Conservation (phyloP, 2,888 invertebrate genomes). For the Epistrophe eligans region DNA sequence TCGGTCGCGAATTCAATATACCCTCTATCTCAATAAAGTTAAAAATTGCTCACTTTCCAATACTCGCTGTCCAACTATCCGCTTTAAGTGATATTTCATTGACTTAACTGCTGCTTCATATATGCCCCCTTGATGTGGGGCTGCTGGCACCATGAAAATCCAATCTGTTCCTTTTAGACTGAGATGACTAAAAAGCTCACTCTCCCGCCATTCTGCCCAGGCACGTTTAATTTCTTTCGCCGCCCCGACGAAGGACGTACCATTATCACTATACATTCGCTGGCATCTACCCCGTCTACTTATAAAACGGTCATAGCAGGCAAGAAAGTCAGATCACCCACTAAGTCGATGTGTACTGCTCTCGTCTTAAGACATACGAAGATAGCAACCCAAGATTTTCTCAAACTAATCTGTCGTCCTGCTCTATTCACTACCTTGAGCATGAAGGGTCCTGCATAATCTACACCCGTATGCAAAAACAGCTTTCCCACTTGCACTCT, state of each 20-base stretch:
- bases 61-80: background rate
- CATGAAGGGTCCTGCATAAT: too few relatives aligned
- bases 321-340: too few relatives aligned
- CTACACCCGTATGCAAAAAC: too few relatives aligned
- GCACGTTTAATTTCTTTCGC: slow-evolving; percentile 10
- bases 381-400: too few relatives aligned
- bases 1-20: too few relatives aligned
- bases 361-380: too few relatives aligned
- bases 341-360: too few relatives aligned
- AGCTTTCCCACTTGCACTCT: too few relatives aligned
- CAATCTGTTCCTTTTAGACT: slow-evolving; percentile 36
- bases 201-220: slow-evolving; percentile 4
- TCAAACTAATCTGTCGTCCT: too few relatives aligned
- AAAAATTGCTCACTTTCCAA: slow-evolving; percentile 21
- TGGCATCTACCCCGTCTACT: slow-evolving; percentile 24
- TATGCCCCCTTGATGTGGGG: slow-evolving; percentile 64
- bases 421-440: too few relatives aligned
- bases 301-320: background rate
- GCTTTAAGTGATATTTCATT: slow-evolving; percentile 21
- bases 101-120: slow-evolving; percentile 64
- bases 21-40: too few relatives aligned
- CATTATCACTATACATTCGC: slow-evolving; percentile 47
- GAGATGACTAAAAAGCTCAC: background rate
- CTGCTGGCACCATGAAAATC: slow-evolving; percentile 33
- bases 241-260: slow-evolving; percentile 40